These are phyloP conservation scores for Sisor rabdophorus DNA, from an alignment of 2,113 vertebrate genomes.

Conservation along the genomic window DNA sequence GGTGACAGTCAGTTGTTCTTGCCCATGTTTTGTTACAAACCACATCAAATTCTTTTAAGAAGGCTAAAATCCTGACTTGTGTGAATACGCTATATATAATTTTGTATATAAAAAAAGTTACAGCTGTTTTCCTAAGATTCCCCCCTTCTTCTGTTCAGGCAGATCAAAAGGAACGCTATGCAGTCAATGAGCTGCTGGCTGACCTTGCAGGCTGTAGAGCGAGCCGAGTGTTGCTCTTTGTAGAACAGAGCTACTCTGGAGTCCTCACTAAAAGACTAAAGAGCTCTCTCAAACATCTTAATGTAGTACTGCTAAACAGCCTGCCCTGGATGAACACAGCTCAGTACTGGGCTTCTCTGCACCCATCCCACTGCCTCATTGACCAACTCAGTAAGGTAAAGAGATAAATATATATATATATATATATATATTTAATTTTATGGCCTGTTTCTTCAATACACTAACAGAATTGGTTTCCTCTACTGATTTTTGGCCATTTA, in stretches of 20 bases:
- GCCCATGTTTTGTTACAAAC: not conserved
- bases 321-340: constrained; percentile 45
- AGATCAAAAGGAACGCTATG: constrained; percentile 64
- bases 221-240: constrained; percentile 69
- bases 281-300: constrained; percentile 69
- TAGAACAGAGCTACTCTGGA: constrained; percentile 75
- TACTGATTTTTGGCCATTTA: not conserved
- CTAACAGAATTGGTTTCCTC: not conserved
- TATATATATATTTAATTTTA: not conserved
- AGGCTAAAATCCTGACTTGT: not conserved
- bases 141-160: constrained; percentile 38
- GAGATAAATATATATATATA: not conserved
- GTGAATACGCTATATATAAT: not conserved
- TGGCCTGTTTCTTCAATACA: not conserved
- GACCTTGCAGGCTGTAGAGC: constrained; percentile 71
- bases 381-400: constrained; percentile 69
- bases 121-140: not conserved
- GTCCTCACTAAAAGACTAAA: constrained; percentile 69
- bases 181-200: constrained; percentile 56
- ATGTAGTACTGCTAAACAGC: constrained; percentile 68
- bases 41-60: too few relatives aligned
- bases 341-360: constrained; percentile 63
- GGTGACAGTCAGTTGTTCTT: not conserved
- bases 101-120: not conserved
- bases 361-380: constrained; percentile 63